phyloP scores from a whole-genome alignment of 2,888 invertebrate species.

The Pseudococcus viburni region DNA sequence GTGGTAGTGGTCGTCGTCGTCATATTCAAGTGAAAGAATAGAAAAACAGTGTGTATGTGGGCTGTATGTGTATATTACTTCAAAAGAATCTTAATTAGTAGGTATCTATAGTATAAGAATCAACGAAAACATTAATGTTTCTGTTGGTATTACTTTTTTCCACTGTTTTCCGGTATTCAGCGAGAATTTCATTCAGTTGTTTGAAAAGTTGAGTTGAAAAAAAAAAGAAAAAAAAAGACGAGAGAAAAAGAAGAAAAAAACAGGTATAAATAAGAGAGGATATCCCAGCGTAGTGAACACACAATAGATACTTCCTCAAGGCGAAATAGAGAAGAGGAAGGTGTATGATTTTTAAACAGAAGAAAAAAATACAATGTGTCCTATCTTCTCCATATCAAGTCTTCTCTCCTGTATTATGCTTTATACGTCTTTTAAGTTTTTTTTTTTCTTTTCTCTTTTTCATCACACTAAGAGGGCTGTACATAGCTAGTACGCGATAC shows the following conservation, averaged over 20 bases:
- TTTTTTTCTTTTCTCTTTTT: slow-evolving; percentile 23
- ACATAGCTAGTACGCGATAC: background rate
- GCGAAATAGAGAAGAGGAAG: slow-evolving; percentile 59
- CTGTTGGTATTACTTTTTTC: slow-evolving; percentile 53
- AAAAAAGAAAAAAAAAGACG: slow-evolving; percentile 12
- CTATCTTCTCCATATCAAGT: slow-evolving; percentile 64
- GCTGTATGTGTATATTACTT: background rate
- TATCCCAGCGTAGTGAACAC: slow-evolving; percentile 52
- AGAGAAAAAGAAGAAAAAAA: background rate
- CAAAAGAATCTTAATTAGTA: slow-evolving; percentile 57
- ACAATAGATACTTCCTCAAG: slow-evolving; percentile 65
- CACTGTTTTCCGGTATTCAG: slow-evolving; percentile 54
- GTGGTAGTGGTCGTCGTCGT: background rate
- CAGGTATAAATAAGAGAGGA: slow-evolving; percentile 61
- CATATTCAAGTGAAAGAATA: background rate
- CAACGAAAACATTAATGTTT: slow-evolving; percentile 55
- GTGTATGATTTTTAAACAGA: slow-evolving; percentile 63
- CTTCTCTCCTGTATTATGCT: slow-evolving; percentile 57
- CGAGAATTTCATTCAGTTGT: slow-evolving; percentile 54
- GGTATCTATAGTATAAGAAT: slow-evolving; percentile 41
- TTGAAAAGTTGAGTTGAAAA: slow-evolving; percentile 42
- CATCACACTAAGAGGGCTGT: slow-evolving; percentile 60
- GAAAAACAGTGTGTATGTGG: background rate
- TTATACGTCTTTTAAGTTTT: slow-evolving; percentile 64
- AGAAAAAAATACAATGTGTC: slow-evolving; percentile 64